These are phyloP conservation scores for Myripristis murdjan DNA, from an alignment of 2,797 vertebrate species.

Conservation along the genomic window DNA sequence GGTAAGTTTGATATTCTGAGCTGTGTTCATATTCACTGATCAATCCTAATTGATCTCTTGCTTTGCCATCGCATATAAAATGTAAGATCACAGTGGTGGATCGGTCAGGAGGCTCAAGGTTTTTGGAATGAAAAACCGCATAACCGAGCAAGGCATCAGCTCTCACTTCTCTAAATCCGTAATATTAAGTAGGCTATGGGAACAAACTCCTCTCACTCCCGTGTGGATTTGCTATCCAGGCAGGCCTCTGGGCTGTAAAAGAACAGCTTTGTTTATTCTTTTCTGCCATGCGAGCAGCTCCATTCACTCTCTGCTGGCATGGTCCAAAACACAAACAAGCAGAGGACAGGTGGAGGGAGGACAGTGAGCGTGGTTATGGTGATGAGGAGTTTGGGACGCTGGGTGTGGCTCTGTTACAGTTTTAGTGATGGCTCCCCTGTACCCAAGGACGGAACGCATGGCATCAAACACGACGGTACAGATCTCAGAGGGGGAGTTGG, in stretches of 20 bases:
- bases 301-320: conserved; percentile 1
- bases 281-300: not conserved
- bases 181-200: conserved; percentile 43
- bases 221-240: conserved; percentile 36
- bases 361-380: not conserved
- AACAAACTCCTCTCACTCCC: conserved; percentile 29
- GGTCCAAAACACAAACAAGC: conserved; percentile 13
- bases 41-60: conserved; percentile 71
- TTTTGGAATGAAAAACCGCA: conserved; percentile 10
- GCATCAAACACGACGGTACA: conserved; percentile 25
- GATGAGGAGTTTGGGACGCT: conserved; percentile 10
- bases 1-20: conserved; percentile 50
- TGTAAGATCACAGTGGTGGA: conserved; percentile 46
- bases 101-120: conserved; percentile 32
- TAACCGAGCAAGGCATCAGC: conserved; percentile 14
- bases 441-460: conserved; percentile 31
- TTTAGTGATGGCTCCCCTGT: conserved; percentile 18
- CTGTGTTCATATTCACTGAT: conserved; percentile 62
- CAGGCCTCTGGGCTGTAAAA: conserved; percentile 37
- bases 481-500: conserved; percentile 50
- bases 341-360: conserved; percentile 1
- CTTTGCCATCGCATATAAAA: conserved; percentile 54
- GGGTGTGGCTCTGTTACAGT: conserved; percentile 20
- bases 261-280: conserved; percentile 34
- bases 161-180: conserved; percentile 41